Evolutionary conservation across 2,797 vertebrate species (phyloP).

Genomic region (Sebastes reedi): DNA sequence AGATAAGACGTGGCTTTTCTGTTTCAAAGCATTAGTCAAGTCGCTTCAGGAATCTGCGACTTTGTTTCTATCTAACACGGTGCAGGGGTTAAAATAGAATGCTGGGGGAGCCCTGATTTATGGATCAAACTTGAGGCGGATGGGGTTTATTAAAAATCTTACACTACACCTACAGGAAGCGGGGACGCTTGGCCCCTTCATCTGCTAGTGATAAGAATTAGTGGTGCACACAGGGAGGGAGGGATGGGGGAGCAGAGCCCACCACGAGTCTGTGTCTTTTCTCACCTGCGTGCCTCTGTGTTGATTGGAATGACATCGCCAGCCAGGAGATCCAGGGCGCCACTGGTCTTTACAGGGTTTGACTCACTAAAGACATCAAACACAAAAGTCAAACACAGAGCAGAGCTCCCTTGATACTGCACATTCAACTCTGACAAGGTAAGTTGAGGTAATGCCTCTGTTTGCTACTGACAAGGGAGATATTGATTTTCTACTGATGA

Average conservation of each 20-base stretch:
- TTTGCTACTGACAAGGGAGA: constrained; percentile 32
- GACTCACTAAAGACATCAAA: constrained; percentile 51
- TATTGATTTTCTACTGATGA: constrained; percentile 57
- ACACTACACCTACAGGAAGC: constrained; percentile 16
- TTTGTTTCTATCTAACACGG: constrained; percentile 36
- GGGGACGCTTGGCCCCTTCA: constrained; percentile 2
- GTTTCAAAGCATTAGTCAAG: constrained; percentile 51
- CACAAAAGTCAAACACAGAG: constrained; percentile 29
- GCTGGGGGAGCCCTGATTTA: constrained; percentile 30
- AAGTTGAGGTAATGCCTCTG: constrained; percentile 33
- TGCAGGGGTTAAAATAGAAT: constrained; percentile 44
- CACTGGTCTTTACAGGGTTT: constrained; percentile 39
- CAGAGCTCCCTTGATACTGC: background rate
- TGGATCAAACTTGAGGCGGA: constrained; percentile 48
- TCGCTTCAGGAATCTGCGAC: constrained; percentile 40
- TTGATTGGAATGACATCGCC: constrained; percentile 59
- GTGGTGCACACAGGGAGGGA: background rate
- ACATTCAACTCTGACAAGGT: constrained; percentile 15
- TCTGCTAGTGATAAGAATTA: constrained; percentile 28
- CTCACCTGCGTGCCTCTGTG: constrained; percentile 60
- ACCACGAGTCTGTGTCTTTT: background rate
- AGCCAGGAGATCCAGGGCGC: constrained; percentile 59
- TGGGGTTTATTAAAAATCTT: constrained; percentile 32
- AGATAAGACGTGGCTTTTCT: constrained; percentile 58
- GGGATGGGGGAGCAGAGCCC: constrained; percentile 6